Conservation (phyloP, 2,113 vertebrate genomes). For the Mus musculus region DNA sequence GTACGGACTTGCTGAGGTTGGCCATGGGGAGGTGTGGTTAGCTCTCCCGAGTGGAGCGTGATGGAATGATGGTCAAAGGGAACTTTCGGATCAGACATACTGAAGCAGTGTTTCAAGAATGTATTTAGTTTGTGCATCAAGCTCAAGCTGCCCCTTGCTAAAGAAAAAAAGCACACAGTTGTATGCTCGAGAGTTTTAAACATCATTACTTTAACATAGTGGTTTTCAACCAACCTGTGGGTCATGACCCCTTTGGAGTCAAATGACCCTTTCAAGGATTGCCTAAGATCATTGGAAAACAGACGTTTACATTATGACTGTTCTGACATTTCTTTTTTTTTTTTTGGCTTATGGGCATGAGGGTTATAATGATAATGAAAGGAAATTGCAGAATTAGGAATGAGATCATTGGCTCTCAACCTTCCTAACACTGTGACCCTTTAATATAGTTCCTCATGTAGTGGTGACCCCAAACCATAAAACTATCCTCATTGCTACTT, state of each 20-base stretch:
- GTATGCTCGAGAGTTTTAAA: background rate
- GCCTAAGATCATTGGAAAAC: background rate
- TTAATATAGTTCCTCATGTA: background rate
- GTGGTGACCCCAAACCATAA: background rate
- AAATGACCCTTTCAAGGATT: background rate
- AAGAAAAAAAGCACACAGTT: background rate
- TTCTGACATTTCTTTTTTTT: background rate
- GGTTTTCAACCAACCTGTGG: background rate
- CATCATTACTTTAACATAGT: background rate
- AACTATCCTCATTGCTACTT: background rate
- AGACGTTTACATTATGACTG: background rate
- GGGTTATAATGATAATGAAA: background rate
- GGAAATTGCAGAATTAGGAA: background rate
- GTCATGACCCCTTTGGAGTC: background rate
- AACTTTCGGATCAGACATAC: background rate
- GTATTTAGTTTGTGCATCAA: background rate
- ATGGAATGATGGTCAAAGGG: background rate
- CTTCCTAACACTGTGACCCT: background rate
- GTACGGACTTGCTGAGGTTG: background rate
- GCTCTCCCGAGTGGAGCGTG: background rate
- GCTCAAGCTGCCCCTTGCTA: background rate
- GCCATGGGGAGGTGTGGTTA: background rate
- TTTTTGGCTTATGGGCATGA: background rate
- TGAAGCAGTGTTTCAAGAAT: background rate
- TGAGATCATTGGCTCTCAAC: background rate